Evolutionary conservation across 2,797 vertebrate genomes (phyloP).

Genomic region (Chaenodraco wilsoni): DNA sequence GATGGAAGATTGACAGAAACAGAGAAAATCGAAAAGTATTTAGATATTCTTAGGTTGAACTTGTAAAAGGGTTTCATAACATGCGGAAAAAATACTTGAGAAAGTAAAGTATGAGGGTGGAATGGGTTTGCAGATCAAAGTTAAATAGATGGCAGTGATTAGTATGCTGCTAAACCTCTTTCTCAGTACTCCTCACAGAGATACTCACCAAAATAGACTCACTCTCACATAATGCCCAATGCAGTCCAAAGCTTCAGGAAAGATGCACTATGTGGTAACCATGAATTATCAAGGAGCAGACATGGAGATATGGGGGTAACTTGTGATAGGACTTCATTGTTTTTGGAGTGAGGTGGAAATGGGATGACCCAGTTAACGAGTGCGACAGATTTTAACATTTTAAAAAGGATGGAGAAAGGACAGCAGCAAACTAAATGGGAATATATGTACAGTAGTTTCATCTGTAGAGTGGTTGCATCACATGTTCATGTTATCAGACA

Average conservation of each 20-base stretch:
- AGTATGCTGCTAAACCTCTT: conserved; percentile 39
- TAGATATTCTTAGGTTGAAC: conserved; percentile 12
- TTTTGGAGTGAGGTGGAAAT: conserved; percentile 52
- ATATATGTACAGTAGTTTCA: background rate
- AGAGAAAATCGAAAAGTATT: background rate
- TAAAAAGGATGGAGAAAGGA: conserved; percentile 31
- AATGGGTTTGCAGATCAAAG: conserved; percentile 16
- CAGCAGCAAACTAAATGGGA: conserved; percentile 12
- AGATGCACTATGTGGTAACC: conserved; percentile 19
- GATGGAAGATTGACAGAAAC: conserved; percentile 12
- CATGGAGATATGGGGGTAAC: conserved; percentile 33
- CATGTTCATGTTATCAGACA: conserved; percentile 8
- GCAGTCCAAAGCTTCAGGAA: conserved; percentile 15
- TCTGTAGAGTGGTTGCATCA: conserved; percentile 5
- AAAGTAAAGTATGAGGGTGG: conserved; percentile 21
- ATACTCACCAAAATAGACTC: conserved; percentile 21
- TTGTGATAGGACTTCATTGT: conserved; percentile 32
- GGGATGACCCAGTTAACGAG: conserved; percentile 65
- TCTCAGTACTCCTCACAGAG: conserved; percentile 31
- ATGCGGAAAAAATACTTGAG: background rate
- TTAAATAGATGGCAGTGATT: conserved; percentile 34
- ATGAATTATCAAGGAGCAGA: conserved; percentile 41
- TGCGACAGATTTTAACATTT: conserved; percentile 20
- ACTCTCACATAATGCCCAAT: conserved; percentile 19
- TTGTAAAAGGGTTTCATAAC: conserved; percentile 15